Conservation (phyloP, 2,113 vertebrate genomes). For the Chaetodon auriga region DNA sequence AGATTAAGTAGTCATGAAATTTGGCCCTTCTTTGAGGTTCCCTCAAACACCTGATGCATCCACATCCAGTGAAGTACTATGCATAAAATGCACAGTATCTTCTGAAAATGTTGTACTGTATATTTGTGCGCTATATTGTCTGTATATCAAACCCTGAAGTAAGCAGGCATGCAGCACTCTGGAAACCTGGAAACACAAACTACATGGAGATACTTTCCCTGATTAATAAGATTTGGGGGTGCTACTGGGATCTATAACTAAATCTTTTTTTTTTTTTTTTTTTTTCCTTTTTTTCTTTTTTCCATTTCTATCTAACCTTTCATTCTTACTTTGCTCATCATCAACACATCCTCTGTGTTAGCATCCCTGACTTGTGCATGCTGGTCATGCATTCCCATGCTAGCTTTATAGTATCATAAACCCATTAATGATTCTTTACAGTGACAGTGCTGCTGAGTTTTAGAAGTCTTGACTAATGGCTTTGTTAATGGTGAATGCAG, state of each 20-base stretch:
- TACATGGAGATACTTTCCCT: conserved; percentile 11
- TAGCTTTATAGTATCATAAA: background rate
- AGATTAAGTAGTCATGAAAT: conserved; percentile 38
- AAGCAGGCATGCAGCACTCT: conserved; percentile 3
- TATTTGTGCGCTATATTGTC: conserved; percentile 19
- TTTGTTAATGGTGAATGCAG: conserved; percentile 1
- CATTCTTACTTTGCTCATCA: background rate
- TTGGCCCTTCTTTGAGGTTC: conserved; percentile 61
- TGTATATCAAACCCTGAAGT: background rate
- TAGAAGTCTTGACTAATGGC: background rate
- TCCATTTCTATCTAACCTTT: background rate
- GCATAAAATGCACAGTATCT: conserved; percentile 14
- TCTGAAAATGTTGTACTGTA: background rate
- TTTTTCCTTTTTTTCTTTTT: background rate
- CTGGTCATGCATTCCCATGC: background rate
- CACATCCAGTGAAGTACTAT: conserved; percentile 21
- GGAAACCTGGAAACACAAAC: conserved; percentile 5
- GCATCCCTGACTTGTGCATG: conserved; percentile 7
- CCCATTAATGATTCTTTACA: background rate
- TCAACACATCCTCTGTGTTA: conserved; percentile 28
- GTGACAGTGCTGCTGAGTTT: background rate
- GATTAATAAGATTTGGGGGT: background rate
- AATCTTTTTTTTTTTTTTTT: background rate
- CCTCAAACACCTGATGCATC: conserved; percentile 19
- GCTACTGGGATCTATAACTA: background rate